Percentiles rank a stretch among this genome's conserved stretches.
Evolutionary conservation across 2,888 invertebrate genomes (phyloP).

Genomic region (Eupeodes luniger): DNA sequence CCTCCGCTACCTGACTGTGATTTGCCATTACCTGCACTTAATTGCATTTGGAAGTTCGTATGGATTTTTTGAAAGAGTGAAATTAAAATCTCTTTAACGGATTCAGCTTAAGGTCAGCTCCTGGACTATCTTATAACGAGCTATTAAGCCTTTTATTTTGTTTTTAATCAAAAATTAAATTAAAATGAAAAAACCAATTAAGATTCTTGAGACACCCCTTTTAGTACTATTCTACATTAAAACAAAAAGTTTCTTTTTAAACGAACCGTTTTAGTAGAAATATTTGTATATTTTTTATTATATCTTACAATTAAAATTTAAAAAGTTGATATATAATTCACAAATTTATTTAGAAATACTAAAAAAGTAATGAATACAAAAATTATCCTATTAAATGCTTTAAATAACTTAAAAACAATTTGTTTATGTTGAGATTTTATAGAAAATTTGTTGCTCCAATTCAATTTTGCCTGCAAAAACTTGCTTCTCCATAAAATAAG

Average conservation of each 20-base stretch:
- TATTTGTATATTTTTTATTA: conserved; percentile 27
- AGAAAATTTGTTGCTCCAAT: neutral
- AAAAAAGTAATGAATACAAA: neutral
- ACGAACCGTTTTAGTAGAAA: conserved; percentile 18
- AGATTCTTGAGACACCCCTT: too few relatives aligned
- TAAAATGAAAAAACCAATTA: too few relatives aligned
- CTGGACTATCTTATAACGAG: too few relatives aligned
- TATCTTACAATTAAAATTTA: conserved; percentile 22
- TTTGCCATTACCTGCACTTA: too few relatives aligned
- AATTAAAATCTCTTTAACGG: too few relatives aligned
- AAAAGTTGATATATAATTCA: conserved; percentile 11
- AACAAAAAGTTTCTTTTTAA: neutral
- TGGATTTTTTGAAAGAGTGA: too few relatives aligned
- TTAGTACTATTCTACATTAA: too few relatives aligned
- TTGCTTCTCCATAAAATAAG: neutral
- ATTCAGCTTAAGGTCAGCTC: too few relatives aligned
- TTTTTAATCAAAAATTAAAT: too few relatives aligned
- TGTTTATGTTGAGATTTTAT: conserved; percentile 3
- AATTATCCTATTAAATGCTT: conserved; percentile 34
- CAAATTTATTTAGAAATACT: neutral
- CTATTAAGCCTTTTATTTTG: too few relatives aligned
- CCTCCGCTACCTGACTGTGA: too few relatives aligned
- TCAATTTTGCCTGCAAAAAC: neutral
- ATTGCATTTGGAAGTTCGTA: too few relatives aligned
- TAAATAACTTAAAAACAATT: neutral